Conservation (phyloP, 2,113 vertebrate species). For the Grammomys dolichurus region DNA sequence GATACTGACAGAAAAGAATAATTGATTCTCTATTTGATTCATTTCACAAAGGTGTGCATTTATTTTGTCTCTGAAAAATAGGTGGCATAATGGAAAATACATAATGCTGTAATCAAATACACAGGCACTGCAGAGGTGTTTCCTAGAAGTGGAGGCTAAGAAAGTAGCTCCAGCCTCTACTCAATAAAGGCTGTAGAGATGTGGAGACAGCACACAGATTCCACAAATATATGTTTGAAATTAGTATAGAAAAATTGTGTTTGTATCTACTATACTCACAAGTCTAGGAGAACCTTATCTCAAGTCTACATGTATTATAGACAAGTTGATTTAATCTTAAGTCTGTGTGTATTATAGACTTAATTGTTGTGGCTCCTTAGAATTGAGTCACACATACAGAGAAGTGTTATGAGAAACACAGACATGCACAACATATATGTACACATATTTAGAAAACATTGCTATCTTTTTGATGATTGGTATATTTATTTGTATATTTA, state of each 20-base stretch:
- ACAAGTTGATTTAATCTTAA: neutral
- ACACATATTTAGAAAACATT: neutral
- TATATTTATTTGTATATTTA: neutral
- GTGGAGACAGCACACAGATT: neutral
- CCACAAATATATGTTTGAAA: neutral
- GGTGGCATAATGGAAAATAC: neutral
- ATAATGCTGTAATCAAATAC: neutral
- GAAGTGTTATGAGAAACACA: neutral
- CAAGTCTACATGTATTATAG: neutral
- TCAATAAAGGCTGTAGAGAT: neutral
- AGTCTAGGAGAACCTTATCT: neutral
- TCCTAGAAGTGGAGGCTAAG: neutral
- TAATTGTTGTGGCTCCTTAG: neutral
- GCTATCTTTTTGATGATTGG: neutral
- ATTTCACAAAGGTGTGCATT: neutral
- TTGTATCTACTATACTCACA: neutral
- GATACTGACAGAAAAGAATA: neutral
- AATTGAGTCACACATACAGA: neutral
- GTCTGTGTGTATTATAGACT: neutral
- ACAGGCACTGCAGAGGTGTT: neutral
- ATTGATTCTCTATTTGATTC: neutral
- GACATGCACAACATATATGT: neutral
- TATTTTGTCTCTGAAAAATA: neutral
- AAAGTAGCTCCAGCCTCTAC: neutral
- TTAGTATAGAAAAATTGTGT: neutral